These are phyloP conservation scores for Epinephelus lanceolatus DNA, from an alignment of 2,113 vertebrate species.

Conservation along the genomic window DNA sequence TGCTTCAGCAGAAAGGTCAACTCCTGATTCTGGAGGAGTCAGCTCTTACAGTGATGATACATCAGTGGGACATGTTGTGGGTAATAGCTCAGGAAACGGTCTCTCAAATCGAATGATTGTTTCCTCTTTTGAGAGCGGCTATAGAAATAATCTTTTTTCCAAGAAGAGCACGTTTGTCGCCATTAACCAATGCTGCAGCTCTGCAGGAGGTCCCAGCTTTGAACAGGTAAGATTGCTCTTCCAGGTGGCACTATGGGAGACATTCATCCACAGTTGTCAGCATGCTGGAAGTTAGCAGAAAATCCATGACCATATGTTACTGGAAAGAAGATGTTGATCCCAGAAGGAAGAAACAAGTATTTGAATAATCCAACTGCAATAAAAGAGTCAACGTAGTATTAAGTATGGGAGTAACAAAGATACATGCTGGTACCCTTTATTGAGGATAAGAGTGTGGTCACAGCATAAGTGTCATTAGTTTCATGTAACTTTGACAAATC, in stretches of 20 bases:
- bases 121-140: conserved; percentile 32
- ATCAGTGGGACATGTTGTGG: conserved; percentile 35
- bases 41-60: conserved; percentile 20
- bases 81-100: conserved; percentile 20
- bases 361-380: neutral
- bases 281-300: neutral
- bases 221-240: conserved; percentile 29
- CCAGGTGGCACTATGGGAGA: conserved; percentile 18
- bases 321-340: neutral
- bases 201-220: conserved; percentile 13
- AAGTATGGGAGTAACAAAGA: neutral
- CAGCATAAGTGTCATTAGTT: neutral
- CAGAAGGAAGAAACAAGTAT: neutral
- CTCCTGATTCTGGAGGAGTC: conserved; percentile 23
- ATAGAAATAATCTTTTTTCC: neutral
- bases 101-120: conserved; percentile 5
- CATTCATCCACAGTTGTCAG: neutral
- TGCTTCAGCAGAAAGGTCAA: conserved; percentile 22
- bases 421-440: neutral
- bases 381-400: neutral
- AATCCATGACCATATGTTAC: neutral
- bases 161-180: conserved; percentile 20
- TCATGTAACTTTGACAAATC: neutral
- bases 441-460: neutral
- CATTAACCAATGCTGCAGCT: conserved; percentile 11